Conservation (phyloP, 2,113 vertebrate genomes). For the Castor canadensis region DNA sequence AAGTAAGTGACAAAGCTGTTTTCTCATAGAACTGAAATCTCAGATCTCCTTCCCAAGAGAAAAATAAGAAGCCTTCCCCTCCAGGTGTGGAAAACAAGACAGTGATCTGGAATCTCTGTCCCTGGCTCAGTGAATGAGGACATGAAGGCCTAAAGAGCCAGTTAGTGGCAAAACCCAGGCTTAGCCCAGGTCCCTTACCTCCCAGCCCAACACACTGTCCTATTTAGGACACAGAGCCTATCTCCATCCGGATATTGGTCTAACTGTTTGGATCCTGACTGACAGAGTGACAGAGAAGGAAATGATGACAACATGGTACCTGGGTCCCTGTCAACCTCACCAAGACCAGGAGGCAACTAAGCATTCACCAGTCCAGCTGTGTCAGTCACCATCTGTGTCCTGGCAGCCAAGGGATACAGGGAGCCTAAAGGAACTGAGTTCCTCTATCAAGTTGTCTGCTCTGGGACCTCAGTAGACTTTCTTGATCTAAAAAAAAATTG, state of each 20-base stretch:
- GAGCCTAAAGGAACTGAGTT: background rate
- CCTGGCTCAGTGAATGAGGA: background rate
- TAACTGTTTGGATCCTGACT: background rate
- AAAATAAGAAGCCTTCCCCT: background rate
- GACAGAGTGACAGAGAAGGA: background rate
- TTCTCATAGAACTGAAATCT: background rate
- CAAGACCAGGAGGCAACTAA: background rate
- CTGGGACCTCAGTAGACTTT: background rate
- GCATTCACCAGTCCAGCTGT: fast-evolving
- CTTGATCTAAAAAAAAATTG: background rate
- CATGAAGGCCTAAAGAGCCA: background rate
- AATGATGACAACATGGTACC: background rate
- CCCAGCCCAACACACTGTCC: background rate
- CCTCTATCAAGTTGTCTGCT: background rate
- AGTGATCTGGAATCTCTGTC: background rate
- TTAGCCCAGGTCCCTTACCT: background rate
- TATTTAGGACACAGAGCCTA: background rate
- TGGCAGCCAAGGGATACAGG: background rate
- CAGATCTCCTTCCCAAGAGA: background rate
- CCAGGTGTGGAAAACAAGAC: background rate
- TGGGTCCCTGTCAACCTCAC: background rate
- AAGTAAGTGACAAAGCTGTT: background rate
- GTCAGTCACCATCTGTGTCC: background rate
- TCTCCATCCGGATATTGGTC: background rate
- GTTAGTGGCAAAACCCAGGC: background rate